Conservation (phyloP, 2,113 vertebrate species). For the Marmota monax region DNA sequence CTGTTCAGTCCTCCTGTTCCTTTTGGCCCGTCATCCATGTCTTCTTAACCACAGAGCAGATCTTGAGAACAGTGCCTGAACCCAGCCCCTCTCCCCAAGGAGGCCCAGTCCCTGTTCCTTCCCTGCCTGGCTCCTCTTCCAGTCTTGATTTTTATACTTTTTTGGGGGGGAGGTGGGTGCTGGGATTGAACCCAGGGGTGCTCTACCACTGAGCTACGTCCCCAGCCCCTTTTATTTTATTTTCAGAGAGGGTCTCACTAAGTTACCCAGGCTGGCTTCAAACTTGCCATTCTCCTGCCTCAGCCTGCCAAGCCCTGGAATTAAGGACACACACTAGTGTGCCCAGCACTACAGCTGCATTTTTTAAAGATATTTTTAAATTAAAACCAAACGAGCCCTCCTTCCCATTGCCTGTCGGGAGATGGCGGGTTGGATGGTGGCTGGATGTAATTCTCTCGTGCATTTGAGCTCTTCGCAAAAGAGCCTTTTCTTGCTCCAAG, state of each 20-base stretch:
- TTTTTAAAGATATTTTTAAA: slow-evolving; percentile 23
- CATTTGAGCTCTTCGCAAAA: neutral
- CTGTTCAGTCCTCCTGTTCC: neutral
- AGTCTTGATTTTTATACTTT: neutral
- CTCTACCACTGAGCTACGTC: no score
- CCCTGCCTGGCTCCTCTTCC: neutral
- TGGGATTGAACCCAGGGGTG: no score
- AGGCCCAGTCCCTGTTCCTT: neutral
- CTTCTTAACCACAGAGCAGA: neutral
- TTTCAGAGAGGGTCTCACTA: no score
- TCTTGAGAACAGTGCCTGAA: neutral
- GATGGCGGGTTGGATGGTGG: neutral
- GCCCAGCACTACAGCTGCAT: neutral
- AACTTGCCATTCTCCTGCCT: no score
- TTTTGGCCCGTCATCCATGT: neutral
- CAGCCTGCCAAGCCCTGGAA: no score
- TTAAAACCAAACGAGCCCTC: neutral
- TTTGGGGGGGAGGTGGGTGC: no score
- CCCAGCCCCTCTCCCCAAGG: neutral
- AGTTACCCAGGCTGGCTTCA: no score
- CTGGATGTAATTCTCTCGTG: neutral
- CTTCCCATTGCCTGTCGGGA: neutral
- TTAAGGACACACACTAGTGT: no score
- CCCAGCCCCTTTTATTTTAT: no score
- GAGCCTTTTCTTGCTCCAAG: slow-evolving; percentile 8